Base-by-base conservation (phyloP, 2,113 vertebrate species). In the Trematomus loennbergii region DNA sequence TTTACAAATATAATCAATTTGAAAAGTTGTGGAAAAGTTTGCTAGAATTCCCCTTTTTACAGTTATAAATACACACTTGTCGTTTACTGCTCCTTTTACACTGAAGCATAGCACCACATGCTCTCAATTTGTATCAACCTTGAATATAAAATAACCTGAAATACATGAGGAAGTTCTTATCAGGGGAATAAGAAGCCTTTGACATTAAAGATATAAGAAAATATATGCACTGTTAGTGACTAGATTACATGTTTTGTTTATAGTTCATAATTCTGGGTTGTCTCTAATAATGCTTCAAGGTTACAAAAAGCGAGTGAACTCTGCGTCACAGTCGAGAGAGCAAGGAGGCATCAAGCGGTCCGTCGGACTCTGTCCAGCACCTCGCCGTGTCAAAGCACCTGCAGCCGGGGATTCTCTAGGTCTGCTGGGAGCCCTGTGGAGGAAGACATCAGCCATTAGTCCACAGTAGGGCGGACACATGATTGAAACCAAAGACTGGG, bases 131-230 rank as follows among this genome's bases (percentile, higher is more conserved):
- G 95, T 96, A 96, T 95, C 96, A 96, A 96, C 95, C 93, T 96
- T 94, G 95, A 93, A 89, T 91, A 91, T 87, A 88, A 94, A 94
- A 95, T 96, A 94, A 97, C 97, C 97, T 97, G 96, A 98, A 96
- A 96, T 93, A 90, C 86, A 92, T 92, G 95, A 96, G 84, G 59
- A 58, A 66, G 72, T 84, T 78, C 53, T 87, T 87, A 96, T 94
- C 94, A 94, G 96, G 97, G 97, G 95, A 96, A 94, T 96, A 97
- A 97, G 96, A 97, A 95, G 95, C 97, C 95, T 96, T 96, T 94
- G 96, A 97, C 81, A 88, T 96, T 95, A 95, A 95, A 96, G 96
- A 86, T 87, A 92, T 97, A 97, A 82, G 90, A 94, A 95, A 95
- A 94, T 93, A 94, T 91, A 95, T 94, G 92, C 89, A 87, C 86